Evolutionary conservation across 2,113 vertebrate genomes (phyloP).

Genomic region (Caranx ignobilis): DNA sequence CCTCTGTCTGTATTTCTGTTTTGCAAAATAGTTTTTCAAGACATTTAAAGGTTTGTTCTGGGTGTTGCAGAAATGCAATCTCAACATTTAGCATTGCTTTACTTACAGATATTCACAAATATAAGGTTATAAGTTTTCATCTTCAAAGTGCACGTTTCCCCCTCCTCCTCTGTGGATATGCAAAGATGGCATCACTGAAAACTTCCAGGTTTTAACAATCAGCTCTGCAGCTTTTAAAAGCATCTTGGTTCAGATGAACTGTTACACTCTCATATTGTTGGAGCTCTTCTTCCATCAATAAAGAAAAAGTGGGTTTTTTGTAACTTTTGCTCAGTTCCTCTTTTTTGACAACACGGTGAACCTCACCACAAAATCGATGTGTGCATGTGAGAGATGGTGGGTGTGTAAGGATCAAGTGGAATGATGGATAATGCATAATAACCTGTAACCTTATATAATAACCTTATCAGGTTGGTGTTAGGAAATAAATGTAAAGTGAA

Average conservation of each 20-base stretch:
- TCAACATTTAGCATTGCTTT: neutral
- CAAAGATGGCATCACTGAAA: constrained; percentile 15
- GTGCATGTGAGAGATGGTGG: neutral
- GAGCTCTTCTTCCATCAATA: constrained; percentile 63
- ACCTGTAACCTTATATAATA: no score
- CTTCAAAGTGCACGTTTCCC: constrained; percentile 13
- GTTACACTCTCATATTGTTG: constrained; percentile 29
- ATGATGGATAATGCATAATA: neutral
- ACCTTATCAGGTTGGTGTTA: neutral
- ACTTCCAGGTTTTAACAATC: constrained; percentile 41
- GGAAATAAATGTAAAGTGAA: neutral
- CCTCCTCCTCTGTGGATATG: constrained; percentile 6
- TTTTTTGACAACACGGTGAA: neutral
- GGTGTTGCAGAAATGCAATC: neutral
- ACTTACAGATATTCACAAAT: neutral
- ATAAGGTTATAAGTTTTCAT: constrained; percentile 5
- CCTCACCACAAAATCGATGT: neutral
- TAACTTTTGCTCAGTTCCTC: constrained; percentile 9
- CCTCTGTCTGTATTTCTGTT: neutral
- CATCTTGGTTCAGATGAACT: constrained; percentile 45
- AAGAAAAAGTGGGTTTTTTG: constrained; percentile 58
- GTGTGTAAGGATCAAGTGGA: neutral
- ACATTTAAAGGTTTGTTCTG: constrained; percentile 23
- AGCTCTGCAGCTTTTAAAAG: constrained; percentile 55
- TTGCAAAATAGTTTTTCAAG: neutral